phyloP scores from a whole-genome alignment of 2,888 invertebrate genomes.

The Rotaria magnacalcarata region DNA sequence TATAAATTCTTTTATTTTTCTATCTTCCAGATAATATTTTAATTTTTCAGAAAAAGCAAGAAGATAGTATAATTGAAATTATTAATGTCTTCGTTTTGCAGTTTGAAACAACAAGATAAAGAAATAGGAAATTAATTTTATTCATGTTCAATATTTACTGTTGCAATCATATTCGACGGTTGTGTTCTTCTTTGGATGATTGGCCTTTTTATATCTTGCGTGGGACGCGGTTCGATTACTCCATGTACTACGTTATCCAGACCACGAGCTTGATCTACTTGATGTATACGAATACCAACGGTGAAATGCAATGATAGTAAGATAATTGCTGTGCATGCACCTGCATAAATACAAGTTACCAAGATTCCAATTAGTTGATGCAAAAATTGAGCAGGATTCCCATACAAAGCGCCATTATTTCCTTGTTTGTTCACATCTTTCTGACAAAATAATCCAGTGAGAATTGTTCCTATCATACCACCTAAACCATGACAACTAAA shows the following conservation, averaged over 20 bases:
- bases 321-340: not conserved
- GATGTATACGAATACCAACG: not conserved
- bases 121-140: too few species aligned
- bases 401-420: not conserved
- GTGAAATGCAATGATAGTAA: not conserved
- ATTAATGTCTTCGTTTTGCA: too few species aligned
- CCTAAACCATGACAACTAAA: slow-evolving; percentile 23
- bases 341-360: not conserved
- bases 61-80: too few species aligned
- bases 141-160: too few species aligned
- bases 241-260: slow-evolving; percentile 11
- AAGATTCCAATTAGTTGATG: not conserved
- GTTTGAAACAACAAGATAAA: too few species aligned
- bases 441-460: not conserved
- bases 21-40: too few species aligned
- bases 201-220: not conserved
- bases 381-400: not conserved
- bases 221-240: not conserved
- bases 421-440: not conserved
- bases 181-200: too few species aligned
- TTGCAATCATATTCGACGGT: too few species aligned
- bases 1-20: too few species aligned
- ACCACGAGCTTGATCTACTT: not conserved
- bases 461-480: not conserved
- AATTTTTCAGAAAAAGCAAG: too few species aligned